These are phyloP conservation scores for Pseudoips prasinana DNA, from an alignment of 2,888 invertebrate species.

Conservation along the genomic window DNA sequence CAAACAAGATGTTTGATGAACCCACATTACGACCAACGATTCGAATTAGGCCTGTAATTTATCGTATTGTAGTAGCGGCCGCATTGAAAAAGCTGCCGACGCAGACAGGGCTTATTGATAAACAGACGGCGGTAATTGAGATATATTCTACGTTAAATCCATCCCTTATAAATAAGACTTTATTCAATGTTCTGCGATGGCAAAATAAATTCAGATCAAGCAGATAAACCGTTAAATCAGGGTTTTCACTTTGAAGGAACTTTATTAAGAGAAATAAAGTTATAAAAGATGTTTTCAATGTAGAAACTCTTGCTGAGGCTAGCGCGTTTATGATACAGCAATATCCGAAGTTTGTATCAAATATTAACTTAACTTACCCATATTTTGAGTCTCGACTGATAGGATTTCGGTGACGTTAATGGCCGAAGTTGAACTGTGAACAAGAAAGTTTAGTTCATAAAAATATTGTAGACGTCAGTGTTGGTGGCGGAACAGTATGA, in stretches of 20 bases:
- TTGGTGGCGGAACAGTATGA: no score
- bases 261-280: constrained; percentile 32
- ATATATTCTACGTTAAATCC: constrained; percentile 22
- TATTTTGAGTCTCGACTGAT: constrained; percentile 41
- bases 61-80: constrained; percentile 45
- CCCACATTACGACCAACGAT: constrained; percentile 65
- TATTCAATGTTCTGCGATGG: constrained; percentile 8
- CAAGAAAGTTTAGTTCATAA: constrained; percentile 32
- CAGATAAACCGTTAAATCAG: constrained; percentile 41
- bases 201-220: constrained; percentile 18
- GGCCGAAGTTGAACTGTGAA: constrained; percentile 57
- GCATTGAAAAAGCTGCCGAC: constrained; percentile 37
- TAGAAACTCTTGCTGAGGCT: constrained; percentile 18
- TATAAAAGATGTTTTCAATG: constrained; percentile 36
- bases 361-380: constrained; percentile 50
- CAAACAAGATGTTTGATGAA: constrained; percentile 76
- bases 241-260: constrained; percentile 43
- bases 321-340: constrained; percentile 46
- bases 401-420: constrained; percentile 48
- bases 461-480: not conserved
- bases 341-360: constrained; percentile 45
- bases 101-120: constrained; percentile 23
- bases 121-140: constrained; percentile 21
- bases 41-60: constrained; percentile 64
- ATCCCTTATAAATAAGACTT: constrained; percentile 12